phyloP scores from a whole-genome alignment of 2,113 vertebrate genomes.

The Peromyscus californicus region DNA sequence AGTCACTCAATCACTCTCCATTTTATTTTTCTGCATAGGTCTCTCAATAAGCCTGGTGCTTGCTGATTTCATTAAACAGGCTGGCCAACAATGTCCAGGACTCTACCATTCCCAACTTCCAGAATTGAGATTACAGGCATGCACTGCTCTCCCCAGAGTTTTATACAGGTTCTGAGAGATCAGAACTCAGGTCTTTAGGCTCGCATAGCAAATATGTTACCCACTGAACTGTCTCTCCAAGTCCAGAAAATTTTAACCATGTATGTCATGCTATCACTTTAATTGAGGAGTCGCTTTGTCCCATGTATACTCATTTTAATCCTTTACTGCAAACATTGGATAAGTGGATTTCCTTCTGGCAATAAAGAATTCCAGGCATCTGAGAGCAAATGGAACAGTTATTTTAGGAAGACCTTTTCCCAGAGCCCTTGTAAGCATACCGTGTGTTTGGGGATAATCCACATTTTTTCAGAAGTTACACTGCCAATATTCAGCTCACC shows the following conservation, averaged over 20 bases:
- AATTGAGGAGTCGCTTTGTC: slow-evolving; percentile 14
- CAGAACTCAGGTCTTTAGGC: too few species aligned
- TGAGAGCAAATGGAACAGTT: slow-evolving; percentile 73
- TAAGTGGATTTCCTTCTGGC: slow-evolving; percentile 75
- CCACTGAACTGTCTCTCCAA: not conserved
- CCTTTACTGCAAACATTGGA: slow-evolving; percentile 70
- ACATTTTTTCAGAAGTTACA: slow-evolving; percentile 43
- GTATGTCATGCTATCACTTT: not conserved
- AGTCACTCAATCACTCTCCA: not conserved
- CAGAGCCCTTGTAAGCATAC: slow-evolving; percentile 37
- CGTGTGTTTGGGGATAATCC: slow-evolving; percentile 65
- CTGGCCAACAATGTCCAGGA: not conserved
- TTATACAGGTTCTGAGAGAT: not conserved
- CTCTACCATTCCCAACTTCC: too few species aligned
- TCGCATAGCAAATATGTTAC: not conserved
- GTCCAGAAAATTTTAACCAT: not conserved
- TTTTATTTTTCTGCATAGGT: not conserved
- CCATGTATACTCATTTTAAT: slow-evolving; percentile 56
- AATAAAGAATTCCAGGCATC: slow-evolving; percentile 75
- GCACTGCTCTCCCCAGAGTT: not conserved
- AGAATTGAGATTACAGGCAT: not conserved
- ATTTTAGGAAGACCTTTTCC: slow-evolving; percentile 71
- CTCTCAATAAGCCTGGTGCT: not conserved
- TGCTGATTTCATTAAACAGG: too few species aligned
- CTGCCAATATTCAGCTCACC: not conserved